Evolutionary conservation across 2,888 invertebrate species (phyloP), one percentile per base, ranked within the genome.

Genomic region (Ectemnius lituratus): DNA sequence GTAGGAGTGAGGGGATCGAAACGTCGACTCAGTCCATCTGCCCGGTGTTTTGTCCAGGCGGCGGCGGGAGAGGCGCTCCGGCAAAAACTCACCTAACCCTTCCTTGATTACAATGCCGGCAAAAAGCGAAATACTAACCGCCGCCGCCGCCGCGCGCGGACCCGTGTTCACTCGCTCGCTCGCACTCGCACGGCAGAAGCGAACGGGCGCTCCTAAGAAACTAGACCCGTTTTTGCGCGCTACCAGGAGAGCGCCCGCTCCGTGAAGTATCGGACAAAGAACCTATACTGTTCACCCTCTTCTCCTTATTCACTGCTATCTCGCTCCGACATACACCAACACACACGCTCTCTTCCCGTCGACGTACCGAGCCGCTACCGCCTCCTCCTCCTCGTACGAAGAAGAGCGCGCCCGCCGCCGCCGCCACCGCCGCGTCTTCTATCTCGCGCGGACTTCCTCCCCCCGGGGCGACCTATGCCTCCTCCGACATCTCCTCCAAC

Each of bases 61-160:
- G 80, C 79, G 79, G 82, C 76, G 79, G 80, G 80, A 76, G 77
- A 78, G 81, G 77, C 76, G 81, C 81, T 84, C 81, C 1, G 85
- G 85, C 85, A 86, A 90, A 90, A 90, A 90, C 90, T 89, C 87
- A 89, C 90, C 90, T 90, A 90, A 90, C 90, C 90, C 90, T 90
- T 90, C 90, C 90, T 90, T 90, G 90, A 90, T 90, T 90, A 90
- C 90, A 90, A 90, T 90, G 89, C 89, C 87, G 81, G 89, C 89
- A 90, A 90, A 90, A 90, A 90, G 89, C 88, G 89, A 90, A 90
- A 90, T 90, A 90, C 90, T 90, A 90, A 90, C 90, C 90, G 90
- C 90, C 90, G 87, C 90, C 91, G 87, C 89, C 91, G 86, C 90
- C 90, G 80, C 89, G 91, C 85, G 90, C 91, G 88, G 89, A 16